Evolutionary conservation across 2,888 invertebrate species (phyloP).

Genomic region (Brachycybe producta): DNA sequence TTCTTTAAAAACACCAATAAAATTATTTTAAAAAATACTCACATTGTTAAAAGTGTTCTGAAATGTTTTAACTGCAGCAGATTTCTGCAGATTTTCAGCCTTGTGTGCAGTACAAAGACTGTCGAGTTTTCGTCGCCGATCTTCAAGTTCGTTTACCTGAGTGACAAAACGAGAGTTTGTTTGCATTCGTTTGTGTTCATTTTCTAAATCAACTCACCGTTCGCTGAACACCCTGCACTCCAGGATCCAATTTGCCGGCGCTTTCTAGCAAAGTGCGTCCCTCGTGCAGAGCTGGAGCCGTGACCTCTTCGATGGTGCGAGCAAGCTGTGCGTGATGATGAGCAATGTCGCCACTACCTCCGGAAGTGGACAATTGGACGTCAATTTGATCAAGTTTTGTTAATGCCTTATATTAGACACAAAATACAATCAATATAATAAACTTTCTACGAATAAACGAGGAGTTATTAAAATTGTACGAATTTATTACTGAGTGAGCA

Average conservation of each 20-base stretch:
- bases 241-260: slow-evolving; percentile 46
- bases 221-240: slow-evolving; percentile 42
- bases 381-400: slow-evolving; percentile 60
- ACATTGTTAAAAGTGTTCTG: slow-evolving; percentile 52
- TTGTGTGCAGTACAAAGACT: slow-evolving; percentile 51
- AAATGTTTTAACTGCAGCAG: slow-evolving; percentile 53
- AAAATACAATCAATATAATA: not conserved
- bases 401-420: slow-evolving; percentile 42
- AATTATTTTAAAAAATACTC: slow-evolving; percentile 23
- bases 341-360: slow-evolving; percentile 52
- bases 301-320: slow-evolving; percentile 51
- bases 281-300: slow-evolving; percentile 51
- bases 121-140: slow-evolving; percentile 51
- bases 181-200: not conserved
- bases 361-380: slow-evolving; percentile 50
- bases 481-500: slow-evolving; percentile 47
- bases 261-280: slow-evolving; percentile 58
- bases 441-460: not conserved
- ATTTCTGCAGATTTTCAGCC: slow-evolving; percentile 54
- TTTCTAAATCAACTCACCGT: slow-evolving; percentile 27
- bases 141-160: slow-evolving; percentile 56
- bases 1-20: not conserved
- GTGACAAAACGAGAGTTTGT: not conserved
- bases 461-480: not conserved
- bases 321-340: slow-evolving; percentile 53